Conservation (phyloP, 2,888 invertebrate species). For the Caenorhabditis angaria region DNA sequence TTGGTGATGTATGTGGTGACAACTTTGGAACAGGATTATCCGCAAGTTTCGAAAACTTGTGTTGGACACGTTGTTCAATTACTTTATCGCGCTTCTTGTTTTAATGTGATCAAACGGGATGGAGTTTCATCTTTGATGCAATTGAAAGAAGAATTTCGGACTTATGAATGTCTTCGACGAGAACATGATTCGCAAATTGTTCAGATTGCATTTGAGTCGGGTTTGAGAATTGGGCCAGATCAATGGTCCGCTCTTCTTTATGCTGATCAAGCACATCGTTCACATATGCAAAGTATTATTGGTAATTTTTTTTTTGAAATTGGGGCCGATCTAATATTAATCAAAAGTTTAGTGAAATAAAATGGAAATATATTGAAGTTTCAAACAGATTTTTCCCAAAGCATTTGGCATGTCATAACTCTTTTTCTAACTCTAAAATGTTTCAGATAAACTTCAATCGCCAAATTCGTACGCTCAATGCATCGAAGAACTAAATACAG, state of each 20-base stretch:
- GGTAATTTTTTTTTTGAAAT: constrained; percentile 71
- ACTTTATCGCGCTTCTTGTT: constrained; percentile 95
- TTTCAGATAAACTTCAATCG: constrained; percentile 53
- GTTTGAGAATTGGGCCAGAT: constrained; percentile 93
- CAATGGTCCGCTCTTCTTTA: constrained; percentile 97
- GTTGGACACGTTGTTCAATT: constrained; percentile 98
- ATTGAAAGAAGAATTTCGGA: constrained; percentile 74
- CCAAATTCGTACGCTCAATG: constrained; percentile 42
- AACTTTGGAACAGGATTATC: constrained; percentile 81
- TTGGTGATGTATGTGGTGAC: constrained; percentile 98
- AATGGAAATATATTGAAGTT: too few relatives aligned
- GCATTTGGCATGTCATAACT: too few relatives aligned
- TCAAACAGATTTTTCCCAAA: too few relatives aligned
- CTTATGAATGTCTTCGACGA: constrained; percentile 88
- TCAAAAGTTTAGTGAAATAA: too few relatives aligned
- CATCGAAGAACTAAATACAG: constrained; percentile 37
- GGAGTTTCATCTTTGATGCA: constrained; percentile 98
- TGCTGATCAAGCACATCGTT: constrained; percentile 92
- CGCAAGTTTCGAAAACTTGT: constrained; percentile 94
- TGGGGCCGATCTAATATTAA: not conserved
- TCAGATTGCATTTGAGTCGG: constrained; percentile 91
- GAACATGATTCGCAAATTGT: constrained; percentile 99
- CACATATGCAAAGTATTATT: constrained; percentile 88
- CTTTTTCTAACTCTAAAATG: not conserved
- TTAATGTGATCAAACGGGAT: constrained; percentile 85